Evolutionary conservation across 1,140 invertebrate species (phyloP).

Genomic region (Hypsibius dujardini): DNA sequence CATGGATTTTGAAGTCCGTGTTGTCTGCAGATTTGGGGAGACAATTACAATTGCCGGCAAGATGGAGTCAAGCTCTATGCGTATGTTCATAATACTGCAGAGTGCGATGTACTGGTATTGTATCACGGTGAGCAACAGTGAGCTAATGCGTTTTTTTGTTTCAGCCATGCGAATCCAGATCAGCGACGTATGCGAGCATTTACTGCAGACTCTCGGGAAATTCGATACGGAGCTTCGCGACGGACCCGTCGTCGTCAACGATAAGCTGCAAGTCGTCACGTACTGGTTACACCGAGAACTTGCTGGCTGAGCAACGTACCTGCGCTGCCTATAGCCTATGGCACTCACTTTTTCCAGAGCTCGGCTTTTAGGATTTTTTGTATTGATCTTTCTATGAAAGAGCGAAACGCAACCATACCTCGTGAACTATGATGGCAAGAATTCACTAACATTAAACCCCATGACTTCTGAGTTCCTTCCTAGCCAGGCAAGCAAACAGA

Average conservation of each 20-base stretch:
- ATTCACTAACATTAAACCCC: no score
- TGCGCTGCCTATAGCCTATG: background rate
- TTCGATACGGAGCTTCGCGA: background rate
- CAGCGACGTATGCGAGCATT: background rate
- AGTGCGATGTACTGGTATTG: background rate
- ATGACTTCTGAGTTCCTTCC: background rate
- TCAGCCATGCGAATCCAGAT: slow-evolving; percentile 15
- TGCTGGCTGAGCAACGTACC: background rate
- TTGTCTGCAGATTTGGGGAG: no score
- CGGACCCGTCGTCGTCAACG: background rate
- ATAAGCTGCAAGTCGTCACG: slow-evolving; percentile 2
- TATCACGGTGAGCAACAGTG: background rate
- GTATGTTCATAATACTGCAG: background rate
- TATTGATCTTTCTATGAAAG: background rate
- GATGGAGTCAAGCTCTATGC: slow-evolving; percentile 24
- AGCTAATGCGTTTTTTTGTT: background rate
- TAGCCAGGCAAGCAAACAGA: background rate
- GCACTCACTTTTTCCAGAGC: background rate
- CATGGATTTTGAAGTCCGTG: no score
- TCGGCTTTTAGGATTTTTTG: background rate
- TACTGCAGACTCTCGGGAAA: background rate
- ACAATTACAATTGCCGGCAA: background rate
- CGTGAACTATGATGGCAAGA: background rate
- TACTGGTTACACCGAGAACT: background rate
- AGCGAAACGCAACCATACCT: background rate